phyloP scores from a whole-genome alignment of 2,888 invertebrate genomes.

The Omphaloscelis lunosa region DNA sequence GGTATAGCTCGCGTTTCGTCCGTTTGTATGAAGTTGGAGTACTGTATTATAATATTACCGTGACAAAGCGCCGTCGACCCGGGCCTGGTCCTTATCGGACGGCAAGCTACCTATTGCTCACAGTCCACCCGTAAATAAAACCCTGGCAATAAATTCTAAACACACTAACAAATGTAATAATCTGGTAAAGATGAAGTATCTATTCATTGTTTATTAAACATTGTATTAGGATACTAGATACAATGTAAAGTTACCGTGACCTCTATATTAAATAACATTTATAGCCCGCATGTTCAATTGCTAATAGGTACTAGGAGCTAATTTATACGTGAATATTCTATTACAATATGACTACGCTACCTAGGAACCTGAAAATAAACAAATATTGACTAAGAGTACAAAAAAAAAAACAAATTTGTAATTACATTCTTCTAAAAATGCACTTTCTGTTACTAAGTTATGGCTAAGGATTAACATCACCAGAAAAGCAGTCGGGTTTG shows the following conservation, averaged over 20 bases:
- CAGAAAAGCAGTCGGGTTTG: not conserved
- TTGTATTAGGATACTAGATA: conserved; percentile 27
- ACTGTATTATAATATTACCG: no score
- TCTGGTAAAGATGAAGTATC: not conserved
- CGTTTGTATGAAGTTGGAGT: no score
- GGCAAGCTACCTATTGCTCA: no score
- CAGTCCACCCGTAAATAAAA: not conserved
- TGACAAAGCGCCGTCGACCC: no score
- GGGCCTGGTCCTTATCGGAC: no score
- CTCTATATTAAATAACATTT: conserved; percentile 33
- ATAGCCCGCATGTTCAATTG: conserved; percentile 2
- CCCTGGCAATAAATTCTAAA: not conserved
- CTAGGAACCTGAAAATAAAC: not conserved
- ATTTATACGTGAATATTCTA: conserved; percentile 8
- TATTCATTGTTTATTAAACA: not conserved
- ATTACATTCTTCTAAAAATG: no score
- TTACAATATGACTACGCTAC: not conserved
- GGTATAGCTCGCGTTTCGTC: no score
- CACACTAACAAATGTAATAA: not conserved
- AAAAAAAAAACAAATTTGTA: no score
- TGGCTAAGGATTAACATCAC: not conserved
- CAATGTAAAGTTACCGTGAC: conserved; percentile 35
- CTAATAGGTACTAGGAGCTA: not conserved
- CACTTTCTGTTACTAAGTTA: not conserved
- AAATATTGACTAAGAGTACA: not conserved